These are phyloP conservation scores for Dendronephthya gigantea DNA, from an alignment of 64 coral and sea anemone species.

Conservation along the genomic window DNA sequence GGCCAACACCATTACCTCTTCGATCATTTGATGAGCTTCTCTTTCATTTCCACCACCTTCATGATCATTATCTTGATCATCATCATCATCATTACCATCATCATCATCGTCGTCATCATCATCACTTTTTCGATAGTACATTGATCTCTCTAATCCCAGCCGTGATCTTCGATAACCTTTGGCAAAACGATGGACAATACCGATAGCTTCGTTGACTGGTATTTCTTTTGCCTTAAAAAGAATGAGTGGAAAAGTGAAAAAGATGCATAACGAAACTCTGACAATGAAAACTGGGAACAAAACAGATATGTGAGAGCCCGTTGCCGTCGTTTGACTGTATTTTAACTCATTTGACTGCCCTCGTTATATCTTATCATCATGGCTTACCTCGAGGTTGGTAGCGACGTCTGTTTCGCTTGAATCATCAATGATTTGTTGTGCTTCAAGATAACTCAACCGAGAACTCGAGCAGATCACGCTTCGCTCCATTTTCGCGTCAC, in stretches of 20 bases:
- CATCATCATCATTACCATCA: conserved; percentile 12
- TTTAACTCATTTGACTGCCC: too few relatives aligned
- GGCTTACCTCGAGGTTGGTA: too few relatives aligned
- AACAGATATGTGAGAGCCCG: too few relatives aligned
- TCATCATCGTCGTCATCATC: background rate
- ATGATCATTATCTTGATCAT: background rate
- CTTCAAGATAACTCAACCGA: conserved; percentile 43
- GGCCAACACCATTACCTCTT: conserved; percentile 80
- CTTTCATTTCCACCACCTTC: background rate
- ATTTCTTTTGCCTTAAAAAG: background rate
- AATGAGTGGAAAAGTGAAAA: too few relatives aligned
- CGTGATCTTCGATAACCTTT: background rate
- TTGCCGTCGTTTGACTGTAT: too few relatives aligned
- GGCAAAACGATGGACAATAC: background rate
- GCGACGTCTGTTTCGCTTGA: background rate
- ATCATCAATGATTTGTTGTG: conserved; percentile 14
- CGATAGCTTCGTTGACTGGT: background rate
- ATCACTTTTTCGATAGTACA: background rate
- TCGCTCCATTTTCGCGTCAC: background rate
- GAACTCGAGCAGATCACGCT: conserved; percentile 36
- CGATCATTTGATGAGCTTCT: conserved; percentile 75
- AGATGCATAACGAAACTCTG: too few relatives aligned
- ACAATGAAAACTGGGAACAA: too few relatives aligned
- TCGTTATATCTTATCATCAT: too few relatives aligned
- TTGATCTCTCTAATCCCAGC: background rate